phyloP scores from a whole-genome alignment of 2,113 vertebrate genomes.

The Pachyramphus minor region DNA sequence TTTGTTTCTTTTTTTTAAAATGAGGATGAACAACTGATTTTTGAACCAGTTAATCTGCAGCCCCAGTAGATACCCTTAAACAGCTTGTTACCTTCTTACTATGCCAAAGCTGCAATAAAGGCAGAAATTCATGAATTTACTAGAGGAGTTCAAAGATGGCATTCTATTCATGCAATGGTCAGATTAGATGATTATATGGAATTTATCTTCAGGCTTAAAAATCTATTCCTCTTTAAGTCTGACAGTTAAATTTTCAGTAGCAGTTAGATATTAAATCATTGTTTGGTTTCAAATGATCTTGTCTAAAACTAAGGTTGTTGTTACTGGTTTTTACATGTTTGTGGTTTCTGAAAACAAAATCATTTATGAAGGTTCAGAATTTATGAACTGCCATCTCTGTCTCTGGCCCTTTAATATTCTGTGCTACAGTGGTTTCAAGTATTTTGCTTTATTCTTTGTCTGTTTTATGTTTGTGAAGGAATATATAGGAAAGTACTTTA shows the following conservation, averaged over 20 bases:
- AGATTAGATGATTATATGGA: background rate
- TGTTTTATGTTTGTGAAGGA: background rate
- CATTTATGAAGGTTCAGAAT: background rate
- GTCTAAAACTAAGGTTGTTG: background rate
- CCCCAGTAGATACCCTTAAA: background rate
- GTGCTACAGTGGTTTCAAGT: background rate
- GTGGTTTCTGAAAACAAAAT: background rate
- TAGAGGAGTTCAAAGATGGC: background rate
- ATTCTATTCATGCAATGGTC: background rate
- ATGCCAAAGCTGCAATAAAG: background rate
- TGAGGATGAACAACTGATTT: background rate
- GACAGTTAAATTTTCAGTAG: background rate
- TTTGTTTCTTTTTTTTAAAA: too few species aligned
- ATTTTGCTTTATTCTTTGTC: background rate
- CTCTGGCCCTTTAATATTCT: background rate
- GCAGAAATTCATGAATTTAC: background rate
- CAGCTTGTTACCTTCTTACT: background rate
- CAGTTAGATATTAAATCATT: background rate
- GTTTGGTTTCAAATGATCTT: background rate
- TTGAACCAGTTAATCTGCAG: background rate
- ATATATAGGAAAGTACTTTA: background rate
- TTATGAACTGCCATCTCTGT: background rate
- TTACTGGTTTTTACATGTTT: background rate
- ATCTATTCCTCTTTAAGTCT: background rate
- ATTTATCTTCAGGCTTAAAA: background rate